A percentile compares a stretch with the other conserved stretches of the same genome.
These are phyloP conservation scores for Mesaphorura yosii DNA, from an alignment of 1,140 invertebrate species.

Conservation along the genomic window DNA sequence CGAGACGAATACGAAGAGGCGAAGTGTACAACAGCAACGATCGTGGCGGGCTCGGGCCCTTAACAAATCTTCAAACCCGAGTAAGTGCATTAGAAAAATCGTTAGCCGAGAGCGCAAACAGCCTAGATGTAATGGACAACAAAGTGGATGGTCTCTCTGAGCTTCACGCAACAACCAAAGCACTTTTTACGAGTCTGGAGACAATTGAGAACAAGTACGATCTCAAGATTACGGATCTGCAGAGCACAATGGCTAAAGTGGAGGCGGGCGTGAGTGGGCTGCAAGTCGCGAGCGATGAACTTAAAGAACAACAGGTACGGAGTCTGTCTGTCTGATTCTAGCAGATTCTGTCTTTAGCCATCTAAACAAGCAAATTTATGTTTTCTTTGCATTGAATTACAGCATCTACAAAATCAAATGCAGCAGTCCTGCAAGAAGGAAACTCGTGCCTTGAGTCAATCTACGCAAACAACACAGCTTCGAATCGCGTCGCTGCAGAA, in stretches of 20 bases:
- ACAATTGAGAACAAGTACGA: conserved; percentile 23
- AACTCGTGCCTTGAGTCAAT: too few species aligned
- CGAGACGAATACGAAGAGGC: too few species aligned
- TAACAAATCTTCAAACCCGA: background rate
- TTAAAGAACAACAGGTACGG: conserved; percentile 26
- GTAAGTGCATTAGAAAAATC: conserved; percentile 5
- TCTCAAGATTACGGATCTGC: conserved; percentile 14
- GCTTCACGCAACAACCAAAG: conserved; percentile 11
- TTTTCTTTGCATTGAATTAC: background rate
- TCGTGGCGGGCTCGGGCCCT: too few species aligned
- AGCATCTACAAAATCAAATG: too few species aligned
- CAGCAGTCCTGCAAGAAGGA: too few species aligned
- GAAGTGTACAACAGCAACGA: background rate
- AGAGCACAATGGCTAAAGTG: conserved; percentile 11
- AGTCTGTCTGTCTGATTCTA: too few species aligned
- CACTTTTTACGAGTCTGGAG: conserved; percentile 19
- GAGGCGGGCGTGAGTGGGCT: conserved; percentile 12
- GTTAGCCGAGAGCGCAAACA: conserved; percentile 8
- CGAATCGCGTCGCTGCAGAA: conserved; percentile 19
- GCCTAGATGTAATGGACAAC: conserved; percentile 10
- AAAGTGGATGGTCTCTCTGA: conserved; percentile 8
- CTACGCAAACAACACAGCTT: too few species aligned
- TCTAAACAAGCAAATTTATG: background rate
- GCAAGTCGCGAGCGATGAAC: conserved; percentile 10
- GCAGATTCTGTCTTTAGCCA: background rate